A percentile compares a stretch with the other conserved stretches of the same genome.
Conservation (phyloP, 2,113 vertebrate species). For the Sus scrofa region T2T-Sscrofa CM000824.6:188336001-188336500, state of each 20-base stretch:
- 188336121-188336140: not conserved
- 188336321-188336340: not conserved
- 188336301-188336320: conserved; percentile 1
- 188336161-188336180: not conserved
- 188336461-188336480: conserved; percentile 26
- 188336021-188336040: not conserved
- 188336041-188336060: not conserved
- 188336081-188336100: not conserved
- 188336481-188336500: conserved; percentile 29
- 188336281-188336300: not conserved
- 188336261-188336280: conserved; percentile 30
- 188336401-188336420: conserved; percentile 18
- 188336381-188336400: not conserved
- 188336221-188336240: not conserved
- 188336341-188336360: conserved; percentile 7
- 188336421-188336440: conserved; percentile 55
- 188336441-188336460: not conserved
- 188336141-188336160: not conserved
- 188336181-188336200: not conserved
- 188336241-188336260: not conserved
- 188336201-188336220: not conserved
- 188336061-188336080: not conserved
- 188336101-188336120: not conserved
- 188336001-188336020: not conserved
- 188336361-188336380: conserved; percentile 23